phyloP scores from a whole-genome alignment of 2,888 invertebrate genomes.

The Aphodius granarius region DNA sequence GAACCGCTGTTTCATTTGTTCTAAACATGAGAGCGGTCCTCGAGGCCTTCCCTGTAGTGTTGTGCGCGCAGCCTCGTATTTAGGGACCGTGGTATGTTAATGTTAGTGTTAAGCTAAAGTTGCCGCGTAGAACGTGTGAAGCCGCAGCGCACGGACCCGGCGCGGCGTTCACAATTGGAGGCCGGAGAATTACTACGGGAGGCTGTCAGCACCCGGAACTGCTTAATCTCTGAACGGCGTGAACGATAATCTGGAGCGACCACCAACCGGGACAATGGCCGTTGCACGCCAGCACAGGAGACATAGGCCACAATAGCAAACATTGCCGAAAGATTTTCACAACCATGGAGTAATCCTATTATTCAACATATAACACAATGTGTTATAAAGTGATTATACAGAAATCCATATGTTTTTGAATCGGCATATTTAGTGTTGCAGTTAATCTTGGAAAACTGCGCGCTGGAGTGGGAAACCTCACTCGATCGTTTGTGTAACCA shows the following conservation, averaged over 20 bases:
- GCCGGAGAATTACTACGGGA: background rate
- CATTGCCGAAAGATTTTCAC: background rate
- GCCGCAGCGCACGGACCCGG: background rate
- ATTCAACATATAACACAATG: background rate
- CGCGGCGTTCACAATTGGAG: background rate
- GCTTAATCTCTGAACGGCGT: constrained; percentile 7
- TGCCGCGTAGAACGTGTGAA: background rate
- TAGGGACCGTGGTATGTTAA: background rate
- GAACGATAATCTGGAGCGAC: constrained; percentile 1
- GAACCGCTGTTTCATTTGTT: background rate
- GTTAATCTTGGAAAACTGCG: too few relatives aligned
- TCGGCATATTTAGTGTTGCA: too few relatives aligned
- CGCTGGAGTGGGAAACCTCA: too few relatives aligned
- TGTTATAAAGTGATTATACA: too few relatives aligned
- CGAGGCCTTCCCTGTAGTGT: background rate
- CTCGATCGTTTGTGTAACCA: too few relatives aligned
- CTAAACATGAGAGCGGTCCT: background rate
- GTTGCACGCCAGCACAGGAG: background rate
- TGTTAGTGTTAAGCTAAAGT: background rate
- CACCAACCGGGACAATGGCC: background rate
- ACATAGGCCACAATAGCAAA: background rate
- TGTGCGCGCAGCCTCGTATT: too few relatives aligned
- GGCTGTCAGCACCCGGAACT: constrained; percentile 12
- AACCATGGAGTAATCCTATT: background rate
- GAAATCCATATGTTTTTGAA: too few relatives aligned